Percentiles rank a stretch among this genome's conserved stretches.
phyloP scores from a whole-genome alignment of 2,888 invertebrate species.

The Rhingia campestris region DNA sequence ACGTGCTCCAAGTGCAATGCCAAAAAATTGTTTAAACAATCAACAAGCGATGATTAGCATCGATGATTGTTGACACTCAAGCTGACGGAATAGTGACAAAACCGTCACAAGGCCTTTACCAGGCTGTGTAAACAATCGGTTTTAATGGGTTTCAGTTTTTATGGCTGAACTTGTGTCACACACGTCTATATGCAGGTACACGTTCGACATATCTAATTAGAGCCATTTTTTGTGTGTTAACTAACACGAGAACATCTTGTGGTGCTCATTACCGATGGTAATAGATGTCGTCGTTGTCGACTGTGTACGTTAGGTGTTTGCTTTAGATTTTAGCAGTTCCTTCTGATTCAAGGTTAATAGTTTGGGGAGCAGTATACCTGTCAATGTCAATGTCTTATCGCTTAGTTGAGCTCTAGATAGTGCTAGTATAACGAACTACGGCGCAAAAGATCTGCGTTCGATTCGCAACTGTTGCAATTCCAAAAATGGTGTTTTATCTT shows the following conservation, averaged over 20 bases:
- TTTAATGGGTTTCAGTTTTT: conserved; percentile 47
- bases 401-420: too few species aligned
- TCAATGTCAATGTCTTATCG: background rate
- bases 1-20: conserved; percentile 15
- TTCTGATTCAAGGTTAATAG: background rate
- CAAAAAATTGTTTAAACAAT: conserved; percentile 34
- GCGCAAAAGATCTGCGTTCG: too few species aligned
- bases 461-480: too few species aligned
- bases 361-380: background rate
- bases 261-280: conserved; percentile 20
- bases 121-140: conserved; percentile 52
- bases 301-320: conserved; percentile 38
- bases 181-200: conserved; percentile 31
- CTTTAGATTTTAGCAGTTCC: conserved; percentile 33
- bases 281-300: conserved; percentile 17
- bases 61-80: conserved; percentile 31
- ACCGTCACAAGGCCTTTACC: conserved; percentile 27
- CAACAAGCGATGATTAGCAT: conserved; percentile 30
- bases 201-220: conserved; percentile 61
- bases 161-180: conserved; percentile 36
- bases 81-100: conserved; percentile 21
- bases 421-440: too few species aligned
- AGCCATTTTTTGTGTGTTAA: conserved; percentile 32
- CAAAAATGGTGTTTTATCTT: too few species aligned
- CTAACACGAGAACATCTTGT: conserved; percentile 17